phyloP scores from a whole-genome alignment of 2,888 invertebrate species.

The Erebia ligea region DNA sequence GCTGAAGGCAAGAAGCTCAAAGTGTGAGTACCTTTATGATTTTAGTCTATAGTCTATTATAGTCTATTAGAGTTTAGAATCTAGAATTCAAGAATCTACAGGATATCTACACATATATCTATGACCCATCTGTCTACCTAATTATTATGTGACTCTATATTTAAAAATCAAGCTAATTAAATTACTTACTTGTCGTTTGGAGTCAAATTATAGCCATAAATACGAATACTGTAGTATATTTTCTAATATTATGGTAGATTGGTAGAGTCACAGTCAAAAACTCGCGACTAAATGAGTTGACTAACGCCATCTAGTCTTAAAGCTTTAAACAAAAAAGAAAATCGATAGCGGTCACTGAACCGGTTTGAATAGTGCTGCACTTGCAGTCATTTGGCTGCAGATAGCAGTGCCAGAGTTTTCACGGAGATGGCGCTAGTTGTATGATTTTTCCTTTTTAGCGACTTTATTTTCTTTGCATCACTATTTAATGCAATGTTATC shows the following conservation, averaged over 20 bases:
- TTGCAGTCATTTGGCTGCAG: not conserved
- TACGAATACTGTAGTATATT: not conserved
- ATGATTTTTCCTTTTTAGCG: not conserved
- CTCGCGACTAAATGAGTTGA: not conserved
- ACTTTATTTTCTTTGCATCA: not conserved
- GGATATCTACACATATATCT: too few relatives aligned
- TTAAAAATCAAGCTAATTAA: too few relatives aligned
- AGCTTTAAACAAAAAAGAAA: not conserved
- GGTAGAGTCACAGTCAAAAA: too few relatives aligned
- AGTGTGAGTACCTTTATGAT: constrained; percentile 63
- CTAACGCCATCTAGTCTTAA: constrained; percentile 6
- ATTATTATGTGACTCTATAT: too few relatives aligned
- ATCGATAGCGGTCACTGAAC: not conserved
- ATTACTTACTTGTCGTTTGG: too few relatives aligned
- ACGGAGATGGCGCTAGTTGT: constrained; percentile 24
- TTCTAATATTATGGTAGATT: too few relatives aligned
- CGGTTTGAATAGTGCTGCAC: not conserved
- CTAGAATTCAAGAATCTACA: too few relatives aligned
- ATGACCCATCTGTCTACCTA: too few relatives aligned
- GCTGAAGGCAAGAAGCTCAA: constrained; percentile 79
- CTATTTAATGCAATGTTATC: not conserved
- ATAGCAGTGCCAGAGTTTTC: constrained; percentile 2
- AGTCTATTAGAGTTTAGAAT: too few relatives aligned
- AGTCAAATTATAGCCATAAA: too few relatives aligned
- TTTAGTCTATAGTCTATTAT: too few relatives aligned